These are phyloP conservation scores for Tetramorium simillimum DNA, from an alignment of 1,140 invertebrate species.

Conservation along the genomic window DNA sequence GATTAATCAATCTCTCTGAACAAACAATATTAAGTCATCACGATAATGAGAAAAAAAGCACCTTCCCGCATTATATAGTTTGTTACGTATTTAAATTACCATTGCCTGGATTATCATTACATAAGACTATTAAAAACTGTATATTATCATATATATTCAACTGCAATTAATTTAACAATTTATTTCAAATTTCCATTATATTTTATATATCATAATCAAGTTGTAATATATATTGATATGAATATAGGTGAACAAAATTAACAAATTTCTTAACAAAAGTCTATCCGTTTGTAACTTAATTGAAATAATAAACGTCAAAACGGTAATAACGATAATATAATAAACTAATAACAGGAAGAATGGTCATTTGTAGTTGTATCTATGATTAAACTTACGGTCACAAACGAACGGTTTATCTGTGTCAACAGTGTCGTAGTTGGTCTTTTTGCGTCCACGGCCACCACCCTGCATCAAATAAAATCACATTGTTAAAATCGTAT, in stretches of 20 bases:
- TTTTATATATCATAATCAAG: slow-evolving; percentile 73
- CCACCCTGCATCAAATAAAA: slow-evolving; percentile 85
- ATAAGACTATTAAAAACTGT: slow-evolving; percentile 71
- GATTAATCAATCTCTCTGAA: slow-evolving; percentile 66
- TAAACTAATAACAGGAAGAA: slow-evolving; percentile 80
- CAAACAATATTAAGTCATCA: slow-evolving; percentile 56
- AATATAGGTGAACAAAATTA: slow-evolving; percentile 76
- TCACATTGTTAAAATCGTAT: neutral
- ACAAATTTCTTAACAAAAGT: slow-evolving; percentile 75
- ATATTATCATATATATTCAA: slow-evolving; percentile 43
- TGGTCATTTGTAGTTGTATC: slow-evolving; percentile 85
- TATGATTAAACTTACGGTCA: slow-evolving; percentile 93
- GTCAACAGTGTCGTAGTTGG: slow-evolving; percentile 90
- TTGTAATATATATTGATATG: slow-evolving; percentile 72
- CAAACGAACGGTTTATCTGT: slow-evolving; percentile 96
- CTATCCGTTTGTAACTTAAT: slow-evolving; percentile 75
- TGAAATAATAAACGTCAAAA: slow-evolving; percentile 73
- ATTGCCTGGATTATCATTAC: slow-evolving; percentile 74
- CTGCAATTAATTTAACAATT: slow-evolving; percentile 77
- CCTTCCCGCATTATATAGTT: slow-evolving; percentile 67
- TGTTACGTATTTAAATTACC: slow-evolving; percentile 64
- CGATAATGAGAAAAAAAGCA: slow-evolving; percentile 60
- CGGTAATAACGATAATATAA: slow-evolving; percentile 63
- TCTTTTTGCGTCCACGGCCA: slow-evolving; percentile 90
- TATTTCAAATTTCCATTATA: slow-evolving; percentile 76